A percentile compares a stretch with the other conserved stretches of the same genome.
These are phyloP conservation scores for Zeugodacus cucurbitae DNA, from an alignment of 1,140 invertebrate species.

Conservation along the genomic window DNA sequence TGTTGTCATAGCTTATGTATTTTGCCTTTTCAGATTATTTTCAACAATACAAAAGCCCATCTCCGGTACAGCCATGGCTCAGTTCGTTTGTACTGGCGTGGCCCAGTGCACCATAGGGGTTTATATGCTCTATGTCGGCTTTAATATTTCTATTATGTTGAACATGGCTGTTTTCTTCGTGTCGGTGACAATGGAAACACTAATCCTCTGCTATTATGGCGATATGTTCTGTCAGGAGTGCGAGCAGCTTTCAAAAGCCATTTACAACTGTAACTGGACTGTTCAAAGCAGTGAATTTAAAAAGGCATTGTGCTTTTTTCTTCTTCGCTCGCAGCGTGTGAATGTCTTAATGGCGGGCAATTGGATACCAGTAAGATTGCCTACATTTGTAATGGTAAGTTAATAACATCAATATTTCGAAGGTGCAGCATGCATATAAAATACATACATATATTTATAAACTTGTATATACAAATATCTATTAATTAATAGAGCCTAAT, in stretches of 20 bases:
- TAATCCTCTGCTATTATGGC: constrained; percentile 52
- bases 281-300: constrained; percentile 49
- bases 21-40: constrained; percentile 26
- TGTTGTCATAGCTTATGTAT: neutral
- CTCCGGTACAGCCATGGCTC: constrained; percentile 50
- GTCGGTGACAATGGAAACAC: constrained; percentile 48
- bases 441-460: too few species aligned
- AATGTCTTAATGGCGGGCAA: constrained; percentile 46
- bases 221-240: constrained; percentile 48
- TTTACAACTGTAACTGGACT: constrained; percentile 56
- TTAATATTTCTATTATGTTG: constrained; percentile 40
- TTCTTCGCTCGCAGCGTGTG: constrained; percentile 49
- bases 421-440: too few species aligned
- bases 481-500: too few species aligned
- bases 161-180: constrained; percentile 46
- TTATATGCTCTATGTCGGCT: constrained; percentile 46
- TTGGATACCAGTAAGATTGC: constrained; percentile 51
- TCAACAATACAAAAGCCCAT: constrained; percentile 43
- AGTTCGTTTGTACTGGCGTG: constrained; percentile 52
- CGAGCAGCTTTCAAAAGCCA: constrained; percentile 45
- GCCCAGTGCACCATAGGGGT: constrained; percentile 48
- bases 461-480: too few species aligned
- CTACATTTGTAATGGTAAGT: constrained; percentile 49
- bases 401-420: neutral
- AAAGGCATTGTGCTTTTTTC: constrained; percentile 48